These are phyloP conservation scores for Lates japonicus DNA, from an alignment of 2,797 vertebrate species.

Conservation along the genomic window DNA sequence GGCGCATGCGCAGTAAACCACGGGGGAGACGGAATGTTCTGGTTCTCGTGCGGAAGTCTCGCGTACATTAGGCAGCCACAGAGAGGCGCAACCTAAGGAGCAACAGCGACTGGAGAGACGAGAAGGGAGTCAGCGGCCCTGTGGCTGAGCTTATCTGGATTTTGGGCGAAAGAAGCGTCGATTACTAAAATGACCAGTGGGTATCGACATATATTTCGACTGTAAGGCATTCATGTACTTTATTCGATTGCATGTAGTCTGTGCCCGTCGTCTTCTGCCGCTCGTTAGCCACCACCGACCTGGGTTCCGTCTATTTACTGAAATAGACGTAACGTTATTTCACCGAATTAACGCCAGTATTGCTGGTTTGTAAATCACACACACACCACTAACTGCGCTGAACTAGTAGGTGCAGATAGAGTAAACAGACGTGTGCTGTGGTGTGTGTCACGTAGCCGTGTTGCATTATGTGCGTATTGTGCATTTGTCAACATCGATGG, in stretches of 20 bases:
- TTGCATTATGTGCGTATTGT: neutral
- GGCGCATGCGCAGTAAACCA: constrained; percentile 47
- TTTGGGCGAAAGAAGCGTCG: constrained; percentile 53
- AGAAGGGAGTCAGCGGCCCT: constrained; percentile 72
- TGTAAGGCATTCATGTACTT: constrained; percentile 56
- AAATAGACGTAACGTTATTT: neutral
- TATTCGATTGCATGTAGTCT: constrained; percentile 30
- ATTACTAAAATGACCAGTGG: constrained; percentile 84
- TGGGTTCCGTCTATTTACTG: constrained; percentile 61
- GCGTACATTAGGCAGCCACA: constrained; percentile 46
- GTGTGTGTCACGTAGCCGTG: neutral
- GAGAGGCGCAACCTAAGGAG: constrained; percentile 40
- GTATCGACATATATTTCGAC: constrained; percentile 69
- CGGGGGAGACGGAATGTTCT: constrained; percentile 47
- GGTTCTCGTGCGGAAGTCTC: constrained; percentile 53
- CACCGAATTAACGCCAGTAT: fast-evolving
- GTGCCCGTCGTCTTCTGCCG: constrained; percentile 12
- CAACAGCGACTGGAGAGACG: constrained; percentile 59
- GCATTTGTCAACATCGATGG: constrained; percentile 9
- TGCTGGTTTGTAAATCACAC: neutral
- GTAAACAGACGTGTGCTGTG: fast-evolving
- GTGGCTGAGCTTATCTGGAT: constrained; percentile 76
- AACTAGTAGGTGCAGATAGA: fast-evolving
- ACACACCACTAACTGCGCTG: fast-evolving
- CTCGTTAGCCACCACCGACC: constrained; percentile 1